phyloP scores from a whole-genome alignment of 2,888 invertebrate species.

The Ormyrus labotus region DNA sequence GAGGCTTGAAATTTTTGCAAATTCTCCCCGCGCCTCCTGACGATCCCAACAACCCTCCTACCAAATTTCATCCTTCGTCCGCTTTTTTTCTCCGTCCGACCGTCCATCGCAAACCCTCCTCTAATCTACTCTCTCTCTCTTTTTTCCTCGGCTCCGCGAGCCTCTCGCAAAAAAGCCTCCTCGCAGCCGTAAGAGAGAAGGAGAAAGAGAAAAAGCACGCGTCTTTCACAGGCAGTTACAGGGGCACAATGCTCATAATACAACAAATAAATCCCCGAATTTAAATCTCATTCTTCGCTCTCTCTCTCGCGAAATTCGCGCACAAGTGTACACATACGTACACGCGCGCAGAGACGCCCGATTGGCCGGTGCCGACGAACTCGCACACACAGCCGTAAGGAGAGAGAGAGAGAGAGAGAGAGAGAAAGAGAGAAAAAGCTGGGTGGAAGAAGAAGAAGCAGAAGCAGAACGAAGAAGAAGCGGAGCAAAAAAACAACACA shows the following conservation, averaged over 20 bases:
- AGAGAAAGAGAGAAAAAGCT: not conserved
- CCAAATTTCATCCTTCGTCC: too few species aligned
- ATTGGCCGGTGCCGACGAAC: constrained; percentile 39
- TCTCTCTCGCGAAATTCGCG: constrained; percentile 32
- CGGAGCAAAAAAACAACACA: not conserved
- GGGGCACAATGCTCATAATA: constrained; percentile 45
- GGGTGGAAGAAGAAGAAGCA: constrained; percentile 23
- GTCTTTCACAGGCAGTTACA: constrained; percentile 18
- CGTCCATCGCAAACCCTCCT: too few species aligned
- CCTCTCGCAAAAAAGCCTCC: too few species aligned
- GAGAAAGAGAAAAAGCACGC: constrained; percentile 30
- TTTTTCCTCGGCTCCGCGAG: too few species aligned
- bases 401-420: not conserved
- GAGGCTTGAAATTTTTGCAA: too few species aligned
- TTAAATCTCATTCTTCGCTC: constrained; percentile 48
- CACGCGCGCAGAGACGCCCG: constrained; percentile 4
- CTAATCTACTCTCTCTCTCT: too few species aligned
- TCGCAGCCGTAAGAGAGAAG: constrained; percentile 2
- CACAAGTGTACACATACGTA: constrained; percentile 19
- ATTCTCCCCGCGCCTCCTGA: too few species aligned
- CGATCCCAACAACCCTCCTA: too few species aligned
- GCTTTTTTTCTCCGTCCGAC: too few species aligned
- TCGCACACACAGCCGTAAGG: not conserved
- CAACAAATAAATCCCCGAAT: constrained; percentile 55
- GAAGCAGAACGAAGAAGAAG: too few species aligned